Percentiles rank a stretch among this genome's conserved stretches.
Evolutionary conservation across 2,888 invertebrate genomes (phyloP).

Genomic region (Xestia xanthographa): DNA sequence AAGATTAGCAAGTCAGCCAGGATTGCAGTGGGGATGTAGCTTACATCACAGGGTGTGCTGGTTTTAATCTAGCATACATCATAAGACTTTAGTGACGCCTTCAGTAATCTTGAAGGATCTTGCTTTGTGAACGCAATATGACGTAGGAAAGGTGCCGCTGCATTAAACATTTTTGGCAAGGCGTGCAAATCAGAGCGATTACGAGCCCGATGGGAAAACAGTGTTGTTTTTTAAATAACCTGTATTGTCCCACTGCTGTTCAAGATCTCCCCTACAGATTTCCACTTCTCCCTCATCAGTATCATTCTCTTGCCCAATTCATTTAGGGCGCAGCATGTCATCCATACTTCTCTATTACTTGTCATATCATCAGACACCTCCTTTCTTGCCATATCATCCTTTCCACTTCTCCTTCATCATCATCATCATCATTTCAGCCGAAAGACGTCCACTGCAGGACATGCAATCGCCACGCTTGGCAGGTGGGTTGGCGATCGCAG

Average conservation of each 20-base stretch:
- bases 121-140: conserved; percentile 1
- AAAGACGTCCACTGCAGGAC: too few species aligned
- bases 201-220: not conserved
- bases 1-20: conserved; percentile 21
- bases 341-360: too few species aligned
- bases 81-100: not conserved
- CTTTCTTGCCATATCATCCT: too few species aligned
- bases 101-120: not conserved
- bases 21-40: not conserved
- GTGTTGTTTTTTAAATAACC: not conserved
- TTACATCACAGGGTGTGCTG: not conserved
- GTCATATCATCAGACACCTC: too few species aligned
- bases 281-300: too few species aligned
- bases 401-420: too few species aligned
- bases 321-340: too few species aligned
- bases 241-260: not conserved
- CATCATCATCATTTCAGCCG: too few species aligned
- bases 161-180: not conserved
- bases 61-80: conserved; percentile 11
- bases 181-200: not conserved
- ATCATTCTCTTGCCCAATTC: too few species aligned
- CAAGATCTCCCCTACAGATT: not conserved
- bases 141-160: not conserved
- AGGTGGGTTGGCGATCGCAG: too few species aligned
- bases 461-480: too few species aligned